Conservation (phyloP, 2,113 vertebrate species). For the Conger conger region DNA sequence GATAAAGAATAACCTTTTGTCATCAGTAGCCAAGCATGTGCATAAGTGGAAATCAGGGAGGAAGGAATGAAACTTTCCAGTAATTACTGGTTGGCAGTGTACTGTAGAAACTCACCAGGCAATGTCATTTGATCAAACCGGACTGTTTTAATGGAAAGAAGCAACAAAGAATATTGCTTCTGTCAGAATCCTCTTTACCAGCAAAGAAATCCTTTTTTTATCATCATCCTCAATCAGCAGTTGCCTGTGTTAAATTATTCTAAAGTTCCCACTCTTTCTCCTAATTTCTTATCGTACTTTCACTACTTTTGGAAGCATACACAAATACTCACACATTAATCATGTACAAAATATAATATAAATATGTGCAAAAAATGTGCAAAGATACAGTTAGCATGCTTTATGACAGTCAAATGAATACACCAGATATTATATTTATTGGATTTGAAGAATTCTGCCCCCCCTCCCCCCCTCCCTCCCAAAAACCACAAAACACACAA, state of each 20-base stretch:
- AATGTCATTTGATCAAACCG: background rate
- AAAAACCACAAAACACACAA: no score
- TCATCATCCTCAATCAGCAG: background rate
- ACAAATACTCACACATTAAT: no score
- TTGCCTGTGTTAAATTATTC: background rate
- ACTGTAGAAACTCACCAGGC: background rate
- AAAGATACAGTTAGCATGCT: background rate
- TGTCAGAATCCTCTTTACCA: background rate
- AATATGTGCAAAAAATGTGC: no score
- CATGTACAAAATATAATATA: no score
- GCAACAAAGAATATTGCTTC: background rate
- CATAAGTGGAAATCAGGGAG: background rate
- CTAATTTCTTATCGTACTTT: background rate
- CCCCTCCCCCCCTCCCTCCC: background rate
- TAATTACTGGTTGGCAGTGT: background rate
- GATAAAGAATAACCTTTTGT: background rate
- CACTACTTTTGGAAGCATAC: no score
- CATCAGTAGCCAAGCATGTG: background rate
- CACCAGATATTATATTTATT: background rate
- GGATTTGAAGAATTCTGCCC: background rate
- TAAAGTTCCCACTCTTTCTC: background rate
- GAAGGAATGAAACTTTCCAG: background rate
- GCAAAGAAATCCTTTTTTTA: background rate
- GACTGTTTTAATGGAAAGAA: background rate
- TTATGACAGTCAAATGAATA: background rate